Evolutionary conservation across 2,888 invertebrate species (phyloP).

Genomic region (Ephialtes manifestator): DNA sequence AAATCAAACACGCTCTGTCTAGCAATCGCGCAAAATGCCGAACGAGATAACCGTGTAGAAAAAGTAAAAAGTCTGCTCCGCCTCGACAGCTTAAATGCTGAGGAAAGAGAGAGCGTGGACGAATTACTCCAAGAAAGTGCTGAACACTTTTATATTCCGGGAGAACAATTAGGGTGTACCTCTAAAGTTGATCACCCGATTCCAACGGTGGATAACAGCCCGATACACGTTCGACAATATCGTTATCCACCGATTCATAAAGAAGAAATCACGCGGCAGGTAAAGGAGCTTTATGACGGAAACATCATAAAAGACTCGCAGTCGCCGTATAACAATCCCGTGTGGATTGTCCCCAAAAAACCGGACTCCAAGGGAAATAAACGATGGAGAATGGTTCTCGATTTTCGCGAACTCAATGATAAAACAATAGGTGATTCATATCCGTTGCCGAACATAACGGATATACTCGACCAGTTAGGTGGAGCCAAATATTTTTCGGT

Average conservation of each 20-base stretch:
- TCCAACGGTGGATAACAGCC: background rate
- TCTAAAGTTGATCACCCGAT: background rate
- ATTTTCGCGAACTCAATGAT: conserved; percentile 61
- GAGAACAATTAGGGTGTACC: background rate
- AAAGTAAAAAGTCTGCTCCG: background rate
- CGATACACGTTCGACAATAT: background rate
- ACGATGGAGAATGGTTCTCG: conserved; percentile 56
- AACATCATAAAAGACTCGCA: background rate
- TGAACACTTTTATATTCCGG: background rate
- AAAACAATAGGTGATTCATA: conserved; percentile 58
- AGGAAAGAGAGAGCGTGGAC: background rate
- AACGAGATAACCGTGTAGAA: background rate
- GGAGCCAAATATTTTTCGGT: background rate
- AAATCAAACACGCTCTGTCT: background rate
- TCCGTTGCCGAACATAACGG: too few relatives aligned
- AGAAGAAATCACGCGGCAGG: background rate
- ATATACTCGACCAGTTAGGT: too few relatives aligned
- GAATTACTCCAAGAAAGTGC: background rate
- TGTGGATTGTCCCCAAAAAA: too few relatives aligned
- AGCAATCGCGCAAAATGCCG: background rate
- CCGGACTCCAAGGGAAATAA: conserved; percentile 46
- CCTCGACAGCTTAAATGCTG: background rate
- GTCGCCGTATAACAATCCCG: conserved; percentile 8
- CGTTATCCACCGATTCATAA: conserved; percentile 3
- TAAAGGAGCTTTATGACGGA: background rate